These are phyloP conservation scores for Salarias fasciatus DNA, from an alignment of 2,797 vertebrate species.

Conservation along the genomic window DNA sequence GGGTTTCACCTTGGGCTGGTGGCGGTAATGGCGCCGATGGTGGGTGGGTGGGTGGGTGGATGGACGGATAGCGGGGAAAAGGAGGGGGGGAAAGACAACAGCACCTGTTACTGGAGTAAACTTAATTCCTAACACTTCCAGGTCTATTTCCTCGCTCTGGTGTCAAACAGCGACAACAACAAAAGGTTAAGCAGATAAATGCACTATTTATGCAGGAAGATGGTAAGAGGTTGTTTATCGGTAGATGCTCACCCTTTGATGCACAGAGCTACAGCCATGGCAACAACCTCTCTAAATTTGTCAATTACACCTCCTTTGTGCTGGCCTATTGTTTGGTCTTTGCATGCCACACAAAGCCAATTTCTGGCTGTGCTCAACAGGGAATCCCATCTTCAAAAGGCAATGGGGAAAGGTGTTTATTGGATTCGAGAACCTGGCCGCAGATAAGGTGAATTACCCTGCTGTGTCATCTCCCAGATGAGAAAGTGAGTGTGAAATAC, in stretches of 20 bases:
- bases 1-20: constrained; percentile 80
- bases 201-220: constrained; percentile 2
- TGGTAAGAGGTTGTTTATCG: constrained; percentile 45
- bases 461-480: constrained; percentile 55
- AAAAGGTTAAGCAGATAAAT: constrained; percentile 34
- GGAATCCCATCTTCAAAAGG: constrained; percentile 66
- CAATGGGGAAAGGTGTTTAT: constrained; percentile 65
- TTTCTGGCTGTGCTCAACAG: constrained; percentile 61
- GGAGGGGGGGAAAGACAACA: constrained; percentile 17
- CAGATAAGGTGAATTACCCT: constrained; percentile 68
- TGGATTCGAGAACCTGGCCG: constrained; percentile 62
- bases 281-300: constrained; percentile 54
- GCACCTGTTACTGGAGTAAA: constrained; percentile 64
- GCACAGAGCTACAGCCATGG: constrained; percentile 34
- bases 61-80: not conserved
- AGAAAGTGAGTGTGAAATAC: constrained; percentile 47
- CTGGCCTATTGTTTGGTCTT: constrained; percentile 45
- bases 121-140: constrained; percentile 18
- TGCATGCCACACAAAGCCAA: constrained; percentile 59
- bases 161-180: not conserved
- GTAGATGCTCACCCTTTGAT: constrained; percentile 55
- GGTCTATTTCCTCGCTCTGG: constrained; percentile 1
- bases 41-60: constrained; percentile 13
- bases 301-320: constrained; percentile 74
- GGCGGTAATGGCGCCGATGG: constrained; percentile 45